These are phyloP conservation scores for Eubucco bourcierii DNA, from an alignment of 2,113 vertebrate genomes.

Conservation along the genomic window DNA sequence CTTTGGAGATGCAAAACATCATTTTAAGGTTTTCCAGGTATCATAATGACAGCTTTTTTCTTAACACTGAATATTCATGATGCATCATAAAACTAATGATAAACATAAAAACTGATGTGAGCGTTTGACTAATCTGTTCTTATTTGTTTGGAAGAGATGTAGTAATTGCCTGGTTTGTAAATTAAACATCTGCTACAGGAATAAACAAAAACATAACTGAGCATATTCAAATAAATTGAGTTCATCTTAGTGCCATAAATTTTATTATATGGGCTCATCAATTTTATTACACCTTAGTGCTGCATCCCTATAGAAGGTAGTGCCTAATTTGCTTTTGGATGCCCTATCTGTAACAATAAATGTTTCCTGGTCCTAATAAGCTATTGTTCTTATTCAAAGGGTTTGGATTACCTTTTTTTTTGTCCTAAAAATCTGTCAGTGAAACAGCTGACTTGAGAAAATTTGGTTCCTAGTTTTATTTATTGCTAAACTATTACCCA, in stretches of 20 bases:
- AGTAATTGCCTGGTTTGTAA: slow-evolving; percentile 83
- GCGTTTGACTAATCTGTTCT: slow-evolving; percentile 83
- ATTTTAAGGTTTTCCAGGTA: slow-evolving; percentile 79
- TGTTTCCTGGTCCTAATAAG: slow-evolving; percentile 43
- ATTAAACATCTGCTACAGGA: slow-evolving; percentile 87
- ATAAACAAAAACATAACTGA: slow-evolving; percentile 86
- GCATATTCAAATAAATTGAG: slow-evolving; percentile 83
- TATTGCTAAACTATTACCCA: neutral
- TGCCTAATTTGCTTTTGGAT: slow-evolving; percentile 48
- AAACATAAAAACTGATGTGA: slow-evolving; percentile 86
- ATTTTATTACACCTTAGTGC: slow-evolving; percentile 76
- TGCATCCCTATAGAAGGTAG: neutral
- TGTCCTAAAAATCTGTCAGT: neutral
- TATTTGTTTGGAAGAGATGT: slow-evolving; percentile 84
- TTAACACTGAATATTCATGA: slow-evolving; percentile 84
- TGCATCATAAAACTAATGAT: slow-evolving; percentile 82
- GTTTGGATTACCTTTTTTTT: neutral
- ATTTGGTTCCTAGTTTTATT: neutral
- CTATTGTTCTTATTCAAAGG: slow-evolving; percentile 2
- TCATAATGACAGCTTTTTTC: slow-evolving; percentile 69
- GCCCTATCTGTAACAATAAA: slow-evolving; percentile 56
- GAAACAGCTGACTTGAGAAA: neutral
- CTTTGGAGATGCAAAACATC: slow-evolving; percentile 67
- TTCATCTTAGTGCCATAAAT: slow-evolving; percentile 80
- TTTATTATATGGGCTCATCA: slow-evolving; percentile 76